Conservation (phyloP, 2,888 invertebrate species). For the Galeruca laticollis region DNA sequence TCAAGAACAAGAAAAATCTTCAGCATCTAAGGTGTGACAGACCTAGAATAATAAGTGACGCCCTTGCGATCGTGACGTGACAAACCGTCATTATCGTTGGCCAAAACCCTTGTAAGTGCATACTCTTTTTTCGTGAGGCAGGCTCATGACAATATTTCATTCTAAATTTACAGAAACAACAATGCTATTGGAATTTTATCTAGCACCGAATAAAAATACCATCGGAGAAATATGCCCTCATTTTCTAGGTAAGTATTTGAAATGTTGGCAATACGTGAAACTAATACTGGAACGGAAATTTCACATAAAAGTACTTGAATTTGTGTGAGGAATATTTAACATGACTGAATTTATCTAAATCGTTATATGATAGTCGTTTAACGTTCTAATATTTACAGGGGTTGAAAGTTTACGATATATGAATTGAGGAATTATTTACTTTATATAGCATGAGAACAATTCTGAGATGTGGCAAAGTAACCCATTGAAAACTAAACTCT, state of each 20-base stretch:
- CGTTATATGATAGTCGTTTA: too few relatives aligned
- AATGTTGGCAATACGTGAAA: conserved; percentile 21
- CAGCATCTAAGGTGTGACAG: too few relatives aligned
- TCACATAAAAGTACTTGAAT: not conserved
- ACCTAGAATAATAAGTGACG: not conserved
- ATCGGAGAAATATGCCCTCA: conserved; percentile 25
- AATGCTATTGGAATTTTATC: conserved; percentile 45
- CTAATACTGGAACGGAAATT: not conserved
- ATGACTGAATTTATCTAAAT: not conserved
- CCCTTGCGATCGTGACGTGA: conserved; percentile 44
- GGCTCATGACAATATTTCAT: conserved; percentile 46
- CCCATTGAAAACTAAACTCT: too few relatives aligned
- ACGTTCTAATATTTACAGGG: too few relatives aligned
- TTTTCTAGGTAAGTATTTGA: conserved; percentile 23
- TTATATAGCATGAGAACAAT: too few relatives aligned
- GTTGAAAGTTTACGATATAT: too few relatives aligned
- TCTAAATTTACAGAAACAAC: conserved; percentile 45
- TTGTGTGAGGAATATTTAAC: not conserved
- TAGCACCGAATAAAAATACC: not conserved
- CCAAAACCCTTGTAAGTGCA: conserved; percentile 42
- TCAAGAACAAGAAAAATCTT: too few relatives aligned
- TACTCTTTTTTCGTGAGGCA: conserved; percentile 45
- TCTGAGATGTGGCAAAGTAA: too few relatives aligned
- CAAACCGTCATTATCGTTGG: conserved; percentile 45
- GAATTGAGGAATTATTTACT: too few relatives aligned